Evolutionary conservation across 2,888 invertebrate species (phyloP).

Genomic region (Nomada lathburiana): DNA sequence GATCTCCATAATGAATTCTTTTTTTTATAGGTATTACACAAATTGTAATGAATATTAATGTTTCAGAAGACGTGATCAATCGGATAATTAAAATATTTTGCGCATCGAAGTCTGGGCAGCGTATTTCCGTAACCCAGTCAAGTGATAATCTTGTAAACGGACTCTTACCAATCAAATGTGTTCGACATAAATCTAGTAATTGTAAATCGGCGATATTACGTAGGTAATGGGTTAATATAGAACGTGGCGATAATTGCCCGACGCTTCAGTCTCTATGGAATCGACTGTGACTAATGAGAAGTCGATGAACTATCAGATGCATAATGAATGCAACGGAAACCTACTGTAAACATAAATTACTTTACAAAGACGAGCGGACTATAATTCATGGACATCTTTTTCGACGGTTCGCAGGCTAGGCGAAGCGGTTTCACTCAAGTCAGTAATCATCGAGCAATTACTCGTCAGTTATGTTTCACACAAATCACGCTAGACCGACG

Average conservation of each 20-base stretch:
- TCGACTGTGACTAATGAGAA: conserved; percentile 59
- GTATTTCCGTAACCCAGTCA: no score
- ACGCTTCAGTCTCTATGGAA: conserved; percentile 47
- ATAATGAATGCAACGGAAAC: conserved; percentile 42
- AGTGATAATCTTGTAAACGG: no score
- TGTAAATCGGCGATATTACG: neutral
- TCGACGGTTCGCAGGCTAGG: neutral
- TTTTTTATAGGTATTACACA: no score
- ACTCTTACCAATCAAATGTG: neutral
- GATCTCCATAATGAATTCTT: no score
- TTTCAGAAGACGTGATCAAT: no score
- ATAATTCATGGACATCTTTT: conserved; percentile 44
- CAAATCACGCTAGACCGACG: conserved; percentile 35
- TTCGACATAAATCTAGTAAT: conserved; percentile 13
- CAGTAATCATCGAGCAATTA: conserved; percentile 50
- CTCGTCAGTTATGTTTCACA: conserved; percentile 48
- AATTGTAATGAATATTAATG: no score
- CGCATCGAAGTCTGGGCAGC: no score
- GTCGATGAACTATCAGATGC: conserved; percentile 56
- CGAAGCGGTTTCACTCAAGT: conserved; percentile 43
- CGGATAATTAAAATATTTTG: no score
- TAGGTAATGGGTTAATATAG: conserved; percentile 36
- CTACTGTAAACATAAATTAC: conserved; percentile 57
- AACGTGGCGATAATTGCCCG: conserved; percentile 56
- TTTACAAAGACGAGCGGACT: conserved; percentile 40